A percentile compares a stretch with the other conserved stretches of the same genome.
These are phyloP conservation scores for Andrena dorsata DNA, from an alignment of 2,888 invertebrate species.

Conservation along the genomic window DNA sequence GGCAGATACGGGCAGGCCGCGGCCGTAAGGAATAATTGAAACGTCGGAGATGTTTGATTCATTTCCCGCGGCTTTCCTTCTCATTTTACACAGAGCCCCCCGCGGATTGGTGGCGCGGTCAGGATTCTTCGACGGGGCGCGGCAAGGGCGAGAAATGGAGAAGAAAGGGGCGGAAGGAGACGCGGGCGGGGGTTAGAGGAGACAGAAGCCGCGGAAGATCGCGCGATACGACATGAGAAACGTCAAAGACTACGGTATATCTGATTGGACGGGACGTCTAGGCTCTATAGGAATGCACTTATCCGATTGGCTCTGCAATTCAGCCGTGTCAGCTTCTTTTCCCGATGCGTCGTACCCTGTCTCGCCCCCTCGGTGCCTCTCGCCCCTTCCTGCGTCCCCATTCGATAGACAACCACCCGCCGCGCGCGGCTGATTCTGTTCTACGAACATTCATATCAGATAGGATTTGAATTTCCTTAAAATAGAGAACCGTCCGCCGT, in stretches of 20 bases:
- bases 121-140: constrained; percentile 42
- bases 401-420: constrained; percentile 43
- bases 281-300: constrained; percentile 83
- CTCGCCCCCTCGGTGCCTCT: constrained; percentile 8
- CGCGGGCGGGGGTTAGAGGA: constrained; percentile 26
- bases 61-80: constrained; percentile 81
- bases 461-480: constrained; percentile 78
- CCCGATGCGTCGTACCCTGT: constrained; percentile 47
- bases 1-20: constrained; percentile 38
- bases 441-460: constrained; percentile 77
- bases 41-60: constrained; percentile 83
- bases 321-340: constrained; percentile 80
- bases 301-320: constrained; percentile 84
- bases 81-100: constrained; percentile 80
- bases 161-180: constrained; percentile 20
- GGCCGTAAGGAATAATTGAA: constrained; percentile 83
- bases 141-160: constrained; percentile 23
- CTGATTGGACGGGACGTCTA: constrained; percentile 82
- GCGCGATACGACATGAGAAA: constrained; percentile 83
- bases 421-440: constrained; percentile 59
- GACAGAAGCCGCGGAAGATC: constrained; percentile 77
- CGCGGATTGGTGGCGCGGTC: constrained; percentile 67
- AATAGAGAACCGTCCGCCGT: constrained; percentile 61
- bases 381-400: constrained; percentile 9
- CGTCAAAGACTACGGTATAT: constrained; percentile 82